Evolutionary conservation across 2,113 vertebrate genomes (phyloP).

Genomic region (Petrocephalus zakoni): DNA sequence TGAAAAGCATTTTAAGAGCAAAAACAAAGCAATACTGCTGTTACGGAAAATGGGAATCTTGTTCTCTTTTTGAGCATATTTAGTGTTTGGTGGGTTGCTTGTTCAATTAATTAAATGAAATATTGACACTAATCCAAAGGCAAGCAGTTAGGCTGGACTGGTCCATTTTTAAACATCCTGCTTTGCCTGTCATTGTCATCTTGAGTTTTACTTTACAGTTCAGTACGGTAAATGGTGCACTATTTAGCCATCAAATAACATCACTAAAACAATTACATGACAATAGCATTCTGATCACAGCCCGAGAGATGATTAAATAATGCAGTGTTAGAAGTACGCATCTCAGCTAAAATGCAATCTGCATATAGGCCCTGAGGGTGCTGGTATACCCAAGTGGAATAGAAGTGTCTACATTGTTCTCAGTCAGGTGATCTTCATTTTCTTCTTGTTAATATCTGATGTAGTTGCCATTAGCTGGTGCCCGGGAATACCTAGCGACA

Average conservation of each 20-base stretch:
- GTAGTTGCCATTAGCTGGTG: conserved; percentile 52
- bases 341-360: conserved; percentile 20
- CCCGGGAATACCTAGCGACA: conserved; percentile 21
- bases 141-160: not conserved
- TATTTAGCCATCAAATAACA: conserved; percentile 8
- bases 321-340: not conserved
- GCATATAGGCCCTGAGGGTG: conserved; percentile 1
- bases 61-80: not conserved
- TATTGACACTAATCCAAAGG: not conserved
- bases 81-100: not conserved
- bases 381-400: not conserved
- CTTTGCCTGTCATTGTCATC: not conserved
- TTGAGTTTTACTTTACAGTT: not conserved
- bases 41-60: not conserved
- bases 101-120: not conserved
- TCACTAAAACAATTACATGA: conserved; percentile 2
- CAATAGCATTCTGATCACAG: not conserved
- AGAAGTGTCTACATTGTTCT: not conserved
- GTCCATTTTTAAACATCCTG: not conserved
- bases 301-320: conserved; percentile 19
- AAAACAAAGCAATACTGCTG: not conserved
- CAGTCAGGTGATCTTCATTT: conserved; percentile 37
- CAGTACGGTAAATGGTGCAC: not conserved
- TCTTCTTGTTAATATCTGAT: conserved; percentile 41
- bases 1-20: not conserved